Percentiles rank a stretch among this genome's conserved stretches.
Conservation (phyloP, 64 coral and sea anemone species). For the Exaiptasia diaphana region DNA sequence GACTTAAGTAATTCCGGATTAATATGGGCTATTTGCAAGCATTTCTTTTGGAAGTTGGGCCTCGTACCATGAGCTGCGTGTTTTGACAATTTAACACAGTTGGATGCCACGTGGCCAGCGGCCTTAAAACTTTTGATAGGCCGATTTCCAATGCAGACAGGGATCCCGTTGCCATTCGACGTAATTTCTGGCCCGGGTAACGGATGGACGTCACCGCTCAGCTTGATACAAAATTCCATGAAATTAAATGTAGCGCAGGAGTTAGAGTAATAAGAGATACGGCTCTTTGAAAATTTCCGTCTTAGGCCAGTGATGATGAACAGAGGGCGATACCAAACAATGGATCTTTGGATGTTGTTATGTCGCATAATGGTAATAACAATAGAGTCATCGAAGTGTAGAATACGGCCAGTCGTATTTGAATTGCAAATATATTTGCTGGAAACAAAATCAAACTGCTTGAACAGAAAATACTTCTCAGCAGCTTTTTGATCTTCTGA, state of each 20-base stretch:
- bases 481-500: too few relatives aligned
- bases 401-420: too few relatives aligned
- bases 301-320: slow-evolving; percentile 32
- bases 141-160: slow-evolving; percentile 1
- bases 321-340: neutral
- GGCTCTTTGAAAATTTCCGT: slow-evolving; percentile 6
- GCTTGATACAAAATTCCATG: slow-evolving; percentile 1
- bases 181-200: slow-evolving; percentile 1
- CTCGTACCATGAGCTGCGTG: too few relatives aligned
- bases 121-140: neutral
- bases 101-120: neutral
- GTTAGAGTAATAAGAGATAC: slow-evolving; percentile 10
- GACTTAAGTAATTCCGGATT: too few relatives aligned
- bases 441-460: too few relatives aligned
- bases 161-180: neutral
- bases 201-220: slow-evolving; percentile 19
- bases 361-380: too few relatives aligned
- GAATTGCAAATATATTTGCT: too few relatives aligned
- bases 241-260: slow-evolving; percentile 15
- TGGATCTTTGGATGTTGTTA: too few relatives aligned
- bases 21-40: too few relatives aligned
- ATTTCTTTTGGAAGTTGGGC: too few relatives aligned
- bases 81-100: neutral
- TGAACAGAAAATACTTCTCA: too few relatives aligned
- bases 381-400: too few relatives aligned